Base-by-base conservation (phyloP, 2,888 invertebrate species). In the Byasa hedistus region DNA sequence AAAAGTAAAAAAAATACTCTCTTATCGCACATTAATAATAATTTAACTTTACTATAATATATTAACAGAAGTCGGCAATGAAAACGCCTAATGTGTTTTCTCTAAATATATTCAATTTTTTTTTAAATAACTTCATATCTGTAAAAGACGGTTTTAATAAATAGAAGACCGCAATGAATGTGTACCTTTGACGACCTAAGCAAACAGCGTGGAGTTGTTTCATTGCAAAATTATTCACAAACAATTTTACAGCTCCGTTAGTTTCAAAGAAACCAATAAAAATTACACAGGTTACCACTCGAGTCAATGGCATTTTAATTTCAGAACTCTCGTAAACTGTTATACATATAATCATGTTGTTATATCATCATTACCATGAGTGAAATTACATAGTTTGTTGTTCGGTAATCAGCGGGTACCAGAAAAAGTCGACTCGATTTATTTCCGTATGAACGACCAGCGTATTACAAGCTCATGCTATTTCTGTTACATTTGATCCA, bases 401-500 rank as follows among this genome's bases (percentile, higher is more conserved):
- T 21, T 0, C 24, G 23, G 24, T 57, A 32, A 65, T 57, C 52
- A 23, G 44, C 19, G 17, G 22, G 10, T 54, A 27, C 51, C 55
- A 10, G 57, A 61, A 61, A 56, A 39, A 58, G n/a, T 23, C 57
- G 22, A 36, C 54, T 23, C 2, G 36, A 52, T 21, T 44, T 19
- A 39, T 22, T 55, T 55, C 36, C 23, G 71, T 73, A 69, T 72
- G 73, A 72, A 70, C 60, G 67, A 64, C 44, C 17, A 59, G 39
- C 19, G 44, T 68, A 70, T 73, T 74, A 69, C 69, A 68, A 69
- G 79, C 81, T 83, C 82, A 80, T 76, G 79, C 85, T 87, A 87
- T 88, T 87, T 85, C 72, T 72, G 82, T 76, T 74, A 44, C 74
- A 78, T 82, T 82, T 78, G 78, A 76, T 76, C 76, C 71, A 70